These are phyloP conservation scores for Allenopithecus nigroviridis DNA, from an alignment of 2,797 vertebrate species.

Conservation along the genomic window DNA sequence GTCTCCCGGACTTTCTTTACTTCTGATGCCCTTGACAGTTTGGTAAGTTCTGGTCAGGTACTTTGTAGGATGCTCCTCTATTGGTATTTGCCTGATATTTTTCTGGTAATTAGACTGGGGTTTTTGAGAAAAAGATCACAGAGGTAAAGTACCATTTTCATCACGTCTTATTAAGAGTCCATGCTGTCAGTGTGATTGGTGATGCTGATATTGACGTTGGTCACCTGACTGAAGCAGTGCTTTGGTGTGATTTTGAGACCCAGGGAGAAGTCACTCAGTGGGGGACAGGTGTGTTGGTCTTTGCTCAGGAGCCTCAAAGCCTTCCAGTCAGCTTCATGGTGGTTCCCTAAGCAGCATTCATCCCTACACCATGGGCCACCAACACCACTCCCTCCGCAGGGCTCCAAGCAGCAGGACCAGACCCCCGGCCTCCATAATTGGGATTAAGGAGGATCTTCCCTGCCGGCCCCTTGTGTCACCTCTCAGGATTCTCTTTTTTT, in stretches of 20 bases:
- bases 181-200: not conserved
- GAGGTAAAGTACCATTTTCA: not conserved
- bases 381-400: not conserved
- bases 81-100: not conserved
- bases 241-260: not conserved
- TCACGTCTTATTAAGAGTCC: not conserved
- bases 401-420: not conserved
- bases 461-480: accelerated
- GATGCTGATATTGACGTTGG: not conserved
- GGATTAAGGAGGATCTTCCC: not conserved
- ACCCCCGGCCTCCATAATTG: not conserved
- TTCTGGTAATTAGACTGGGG: not conserved
- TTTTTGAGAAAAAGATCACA: not conserved
- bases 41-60: not conserved
- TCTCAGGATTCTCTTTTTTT: not conserved
- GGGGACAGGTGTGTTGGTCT: not conserved
- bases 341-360: too few species aligned
- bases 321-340: not conserved
- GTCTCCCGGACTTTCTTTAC: not conserved
- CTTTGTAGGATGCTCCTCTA: not conserved
- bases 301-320: not conserved
- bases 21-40: not conserved
- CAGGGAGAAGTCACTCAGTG: not conserved
- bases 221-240: accelerated
- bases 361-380: accelerated